phyloP scores from a whole-genome alignment of 2,888 invertebrate species.

The Cryptocephalus primarius region DNA sequence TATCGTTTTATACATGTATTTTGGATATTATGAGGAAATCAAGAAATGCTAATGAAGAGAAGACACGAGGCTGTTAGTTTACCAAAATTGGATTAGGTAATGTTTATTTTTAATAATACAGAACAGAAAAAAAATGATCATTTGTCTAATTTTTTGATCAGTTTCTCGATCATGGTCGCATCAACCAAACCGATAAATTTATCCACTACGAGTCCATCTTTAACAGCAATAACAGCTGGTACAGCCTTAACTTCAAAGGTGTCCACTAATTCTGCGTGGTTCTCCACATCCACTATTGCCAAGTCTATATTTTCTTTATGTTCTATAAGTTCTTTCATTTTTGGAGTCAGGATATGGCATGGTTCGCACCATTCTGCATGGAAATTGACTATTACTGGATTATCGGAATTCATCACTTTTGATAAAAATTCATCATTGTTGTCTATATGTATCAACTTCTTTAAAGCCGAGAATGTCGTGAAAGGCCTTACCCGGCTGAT shows the following conservation, averaged over 20 bases:
- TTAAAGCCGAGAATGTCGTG: conserved; percentile 22
- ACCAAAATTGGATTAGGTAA: no score
- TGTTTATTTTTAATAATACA: no score
- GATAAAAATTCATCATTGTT: conserved; percentile 68
- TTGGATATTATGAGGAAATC: no score
- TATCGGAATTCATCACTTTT: conserved; percentile 74
- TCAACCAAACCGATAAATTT: conserved; percentile 83
- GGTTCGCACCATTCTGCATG: conserved; percentile 90
- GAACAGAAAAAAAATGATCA: conserved; percentile 12
- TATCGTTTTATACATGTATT: no score
- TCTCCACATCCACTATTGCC: conserved; percentile 73
- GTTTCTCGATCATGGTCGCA: conserved; percentile 65
- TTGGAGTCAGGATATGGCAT: conserved; percentile 76
- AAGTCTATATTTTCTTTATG: conserved; percentile 62
- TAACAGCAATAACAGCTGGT: conserved; percentile 70
- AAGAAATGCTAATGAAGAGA: no score
- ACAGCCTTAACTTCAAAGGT: conserved; percentile 76
- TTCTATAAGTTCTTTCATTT: conserved; percentile 64
- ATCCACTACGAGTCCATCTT: conserved; percentile 72
- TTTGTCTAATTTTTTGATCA: conserved; percentile 52
- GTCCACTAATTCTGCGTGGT: conserved; percentile 70
- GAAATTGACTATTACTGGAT: conserved; percentile 83
- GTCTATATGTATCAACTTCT: conserved; percentile 45
- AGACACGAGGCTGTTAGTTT: no score
- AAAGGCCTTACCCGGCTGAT: conserved; percentile 6